Base-by-base conservation (phyloP, 2,888 invertebrate species). In the Drosophila kuntzei region DNA sequence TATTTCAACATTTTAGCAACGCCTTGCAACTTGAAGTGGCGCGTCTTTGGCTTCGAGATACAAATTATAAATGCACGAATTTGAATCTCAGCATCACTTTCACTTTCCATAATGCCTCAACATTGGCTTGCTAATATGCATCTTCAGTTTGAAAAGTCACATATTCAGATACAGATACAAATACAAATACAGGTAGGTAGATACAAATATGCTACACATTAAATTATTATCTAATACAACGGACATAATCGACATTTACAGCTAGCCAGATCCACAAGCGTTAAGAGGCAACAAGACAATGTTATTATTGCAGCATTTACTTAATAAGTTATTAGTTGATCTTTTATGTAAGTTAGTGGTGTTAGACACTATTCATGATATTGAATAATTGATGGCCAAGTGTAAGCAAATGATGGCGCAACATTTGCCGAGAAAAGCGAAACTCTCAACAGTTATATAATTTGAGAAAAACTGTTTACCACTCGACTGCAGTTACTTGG, bases 1-100 rank as follows among this genome's bases (percentile, higher is more conserved):
- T 76, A 72, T 76, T 76, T 76, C 76, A 32, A 75, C 67, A 75
- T 76, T 57, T 76, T 60, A 62, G 76, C 72, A 64, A 63, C 65
- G 67, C 69, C 67, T 61, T 70, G 78, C 83, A 71, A 63, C 71
- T 34, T 55, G 6, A 32, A 36, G 22, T 50, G 43, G 18, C 43
- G 18, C 32, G 27, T 32, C 34, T 47, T 11, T 8, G 43, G 46
- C 27, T 55, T 25, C 32, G 46, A 80, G 74, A 69, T 76, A 73
- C 84, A 77, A 84, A 84, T 87, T 84, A 81, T 75, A 71, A 79
- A 84, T 84, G 83, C 83, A 84, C 84, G 83, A 87, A 66, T 63
- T 51, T 55, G 44, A 64, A 61, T 62, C 62, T 61, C 60, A 60
- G 75, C 62, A 63, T 46, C 81, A 84, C 83, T 84, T 84, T 84